phyloP scores from a whole-genome alignment of 2,113 vertebrate species.

The Pica pica region DNA sequence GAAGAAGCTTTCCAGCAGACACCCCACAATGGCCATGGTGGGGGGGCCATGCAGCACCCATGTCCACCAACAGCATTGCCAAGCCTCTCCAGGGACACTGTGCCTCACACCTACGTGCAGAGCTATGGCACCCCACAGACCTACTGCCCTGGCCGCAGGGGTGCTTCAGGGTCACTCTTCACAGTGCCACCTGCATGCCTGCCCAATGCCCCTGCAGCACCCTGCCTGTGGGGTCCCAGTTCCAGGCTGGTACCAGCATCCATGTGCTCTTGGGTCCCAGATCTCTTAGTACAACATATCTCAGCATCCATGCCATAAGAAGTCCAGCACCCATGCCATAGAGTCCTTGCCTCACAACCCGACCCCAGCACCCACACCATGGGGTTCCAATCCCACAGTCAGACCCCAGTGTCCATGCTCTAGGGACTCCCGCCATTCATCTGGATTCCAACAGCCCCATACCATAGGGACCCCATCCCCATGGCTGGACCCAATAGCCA shows the following conservation, averaged over 20 bases:
- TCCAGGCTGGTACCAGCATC: background rate
- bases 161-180: background rate
- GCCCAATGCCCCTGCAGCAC: background rate
- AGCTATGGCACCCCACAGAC: background rate
- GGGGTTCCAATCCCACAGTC: background rate
- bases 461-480: background rate
- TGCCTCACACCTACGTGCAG: background rate
- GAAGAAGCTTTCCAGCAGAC: background rate
- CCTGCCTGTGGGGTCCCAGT: background rate
- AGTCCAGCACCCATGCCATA: background rate
- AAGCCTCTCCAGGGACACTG: background rate
- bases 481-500: background rate
- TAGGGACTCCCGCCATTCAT: background rate
- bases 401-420: background rate
- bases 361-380: background rate
- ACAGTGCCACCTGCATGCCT: background rate
- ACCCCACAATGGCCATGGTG: background rate
- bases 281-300: background rate
- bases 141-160: background rate
- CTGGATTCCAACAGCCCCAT: background rate
- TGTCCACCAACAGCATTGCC: background rate
- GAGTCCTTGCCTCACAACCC: too few relatives aligned
- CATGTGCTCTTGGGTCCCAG: background rate
- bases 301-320: background rate
- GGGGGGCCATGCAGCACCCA: background rate